Percentiles rank a stretch among this genome's conserved stretches.
Conservation (phyloP, 2,888 invertebrate genomes). For the Lasioglossum pauxillum region DNA sequence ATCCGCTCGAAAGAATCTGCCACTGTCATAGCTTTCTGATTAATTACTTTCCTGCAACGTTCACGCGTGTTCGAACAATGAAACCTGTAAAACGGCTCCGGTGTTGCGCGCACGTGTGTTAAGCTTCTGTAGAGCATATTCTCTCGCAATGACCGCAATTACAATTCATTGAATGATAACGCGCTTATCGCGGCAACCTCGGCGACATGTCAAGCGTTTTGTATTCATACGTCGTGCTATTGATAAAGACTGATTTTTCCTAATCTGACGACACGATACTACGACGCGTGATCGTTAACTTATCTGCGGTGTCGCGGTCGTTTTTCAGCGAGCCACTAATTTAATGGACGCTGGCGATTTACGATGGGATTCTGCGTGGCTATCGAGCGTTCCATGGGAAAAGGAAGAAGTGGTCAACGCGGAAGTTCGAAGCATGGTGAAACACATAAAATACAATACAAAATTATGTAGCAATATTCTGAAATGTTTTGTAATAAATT, state of each 20-base stretch:
- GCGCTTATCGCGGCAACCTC: constrained; percentile 23
- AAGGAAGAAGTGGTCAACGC: constrained; percentile 11
- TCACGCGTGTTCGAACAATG: neutral
- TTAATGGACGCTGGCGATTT: constrained; percentile 21
- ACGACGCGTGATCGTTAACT: constrained; percentile 19
- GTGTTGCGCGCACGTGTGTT: neutral
- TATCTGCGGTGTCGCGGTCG: constrained; percentile 27
- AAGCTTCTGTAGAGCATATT: neutral
- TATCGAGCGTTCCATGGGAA: constrained; percentile 15
- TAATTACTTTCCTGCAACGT: neutral
- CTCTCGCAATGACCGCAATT: neutral
- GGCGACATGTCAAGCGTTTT: neutral
- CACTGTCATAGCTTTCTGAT: neutral
- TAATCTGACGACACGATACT: neutral
- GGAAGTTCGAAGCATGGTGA: neutral
- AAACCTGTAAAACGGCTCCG: neutral
- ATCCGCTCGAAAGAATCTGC: neutral
- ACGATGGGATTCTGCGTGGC: constrained; percentile 9
- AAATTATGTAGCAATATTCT: neutral
- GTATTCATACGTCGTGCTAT: neutral
- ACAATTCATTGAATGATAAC: constrained; percentile 40
- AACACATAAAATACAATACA: neutral
- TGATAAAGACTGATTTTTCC: constrained; percentile 22
- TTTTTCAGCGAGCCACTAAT: constrained; percentile 23
- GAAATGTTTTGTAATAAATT: neutral